Percentiles rank a stretch among this genome's conserved stretches.
phyloP scores from a whole-genome alignment of 2,797 vertebrate species.

The Acanthurus lineatus region DNA sequence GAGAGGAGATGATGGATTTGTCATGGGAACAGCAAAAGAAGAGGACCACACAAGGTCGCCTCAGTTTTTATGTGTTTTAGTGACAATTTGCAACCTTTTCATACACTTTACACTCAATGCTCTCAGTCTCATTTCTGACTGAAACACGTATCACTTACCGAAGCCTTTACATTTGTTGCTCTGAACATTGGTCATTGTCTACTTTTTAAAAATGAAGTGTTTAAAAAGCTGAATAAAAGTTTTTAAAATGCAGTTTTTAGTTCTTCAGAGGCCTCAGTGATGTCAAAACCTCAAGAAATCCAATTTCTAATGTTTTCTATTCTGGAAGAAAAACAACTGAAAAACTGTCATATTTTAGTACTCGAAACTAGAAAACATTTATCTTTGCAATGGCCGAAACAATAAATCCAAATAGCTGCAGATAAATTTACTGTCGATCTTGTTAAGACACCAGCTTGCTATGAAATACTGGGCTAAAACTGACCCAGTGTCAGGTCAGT shows the following conservation, averaged over 20 bases:
- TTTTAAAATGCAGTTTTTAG: background rate
- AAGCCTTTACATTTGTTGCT: background rate
- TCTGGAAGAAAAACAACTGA: background rate
- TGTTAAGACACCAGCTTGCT: background rate
- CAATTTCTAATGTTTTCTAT: background rate
- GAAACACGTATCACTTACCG: background rate
- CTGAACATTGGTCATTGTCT: background rate
- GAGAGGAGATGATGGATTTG: background rate
- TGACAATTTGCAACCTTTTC: background rate
- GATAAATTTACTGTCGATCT: background rate
- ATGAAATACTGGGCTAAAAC: background rate
- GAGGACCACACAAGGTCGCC: background rate
- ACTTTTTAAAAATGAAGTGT: background rate
- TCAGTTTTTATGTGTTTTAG: background rate
- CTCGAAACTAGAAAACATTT: background rate
- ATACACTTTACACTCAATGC: background rate
- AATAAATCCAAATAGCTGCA: background rate
- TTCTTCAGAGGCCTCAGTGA: background rate
- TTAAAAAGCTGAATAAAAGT: background rate
- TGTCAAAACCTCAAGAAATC: background rate
- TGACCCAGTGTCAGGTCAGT: too few relatives aligned
- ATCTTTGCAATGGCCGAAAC: background rate
- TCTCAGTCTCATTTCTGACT: background rate
- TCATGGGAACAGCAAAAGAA: background rate
- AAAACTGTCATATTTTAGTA: background rate